These are phyloP conservation scores for Sparidentex hasta DNA, from an alignment of 2,797 vertebrate species.

Conservation along the genomic window DNA sequence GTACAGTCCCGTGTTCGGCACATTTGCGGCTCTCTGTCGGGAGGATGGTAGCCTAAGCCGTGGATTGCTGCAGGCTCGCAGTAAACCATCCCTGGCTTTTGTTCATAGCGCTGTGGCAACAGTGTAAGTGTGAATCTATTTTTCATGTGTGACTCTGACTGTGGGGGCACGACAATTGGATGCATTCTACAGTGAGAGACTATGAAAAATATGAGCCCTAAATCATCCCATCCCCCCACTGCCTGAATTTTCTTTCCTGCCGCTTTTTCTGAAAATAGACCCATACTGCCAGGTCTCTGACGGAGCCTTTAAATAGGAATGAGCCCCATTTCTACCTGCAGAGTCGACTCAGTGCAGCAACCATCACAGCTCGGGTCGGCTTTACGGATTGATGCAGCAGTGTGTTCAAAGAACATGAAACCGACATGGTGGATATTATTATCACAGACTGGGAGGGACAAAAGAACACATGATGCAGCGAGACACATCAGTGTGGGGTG, in stretches of 20 bases:
- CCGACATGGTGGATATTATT: constrained; percentile 25
- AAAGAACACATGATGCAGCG: constrained; percentile 7
- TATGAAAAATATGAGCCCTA: constrained; percentile 9
- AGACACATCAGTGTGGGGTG: background rate
- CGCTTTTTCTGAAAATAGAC: constrained; percentile 45
- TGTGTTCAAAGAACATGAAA: constrained; percentile 41
- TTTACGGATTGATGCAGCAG: constrained; percentile 32
- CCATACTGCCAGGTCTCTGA: constrained; percentile 24
- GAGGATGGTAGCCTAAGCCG: no score
- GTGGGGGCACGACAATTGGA: background rate
- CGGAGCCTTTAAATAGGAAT: constrained; percentile 51
- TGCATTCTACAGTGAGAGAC: constrained; percentile 13
- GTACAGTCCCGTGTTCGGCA: no score
- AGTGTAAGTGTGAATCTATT: no score
- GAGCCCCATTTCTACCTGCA: constrained; percentile 52
- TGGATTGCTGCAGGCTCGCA: background rate
- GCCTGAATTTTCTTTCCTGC: constrained; percentile 10
- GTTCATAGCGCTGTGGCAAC: no score
- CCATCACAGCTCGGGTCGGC: constrained; percentile 29
- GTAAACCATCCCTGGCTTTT: background rate
- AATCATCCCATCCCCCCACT: constrained; percentile 13
- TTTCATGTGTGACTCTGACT: background rate
- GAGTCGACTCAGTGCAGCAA: constrained; percentile 38
- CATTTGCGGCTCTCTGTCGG: no score
- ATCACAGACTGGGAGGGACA: constrained; percentile 14